A percentile compares a stretch with the other conserved stretches of the same genome.
phyloP scores from a whole-genome alignment of 1,140 invertebrate species.

The Antheraea pernyi region DNA sequence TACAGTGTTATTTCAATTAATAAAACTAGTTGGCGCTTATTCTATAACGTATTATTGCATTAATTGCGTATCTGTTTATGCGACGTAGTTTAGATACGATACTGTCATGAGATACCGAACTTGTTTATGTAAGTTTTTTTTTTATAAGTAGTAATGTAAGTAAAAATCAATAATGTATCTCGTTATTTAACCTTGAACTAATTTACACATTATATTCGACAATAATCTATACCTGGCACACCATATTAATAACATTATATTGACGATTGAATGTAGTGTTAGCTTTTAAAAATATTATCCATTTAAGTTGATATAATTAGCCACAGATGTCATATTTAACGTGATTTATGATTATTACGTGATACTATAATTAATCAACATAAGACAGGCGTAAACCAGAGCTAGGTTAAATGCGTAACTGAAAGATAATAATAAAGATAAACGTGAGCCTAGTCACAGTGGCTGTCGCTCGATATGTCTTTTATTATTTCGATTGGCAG shows the following conservation, averaged over 20 bases:
- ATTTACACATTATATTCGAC: not conserved
- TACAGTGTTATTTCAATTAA: not conserved
- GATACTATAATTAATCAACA: not conserved
- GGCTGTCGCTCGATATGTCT: not conserved
- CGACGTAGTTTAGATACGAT: too few relatives aligned
- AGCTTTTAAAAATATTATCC: not conserved
- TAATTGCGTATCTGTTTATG: not conserved
- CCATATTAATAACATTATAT: not conserved
- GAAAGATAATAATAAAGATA: not conserved
- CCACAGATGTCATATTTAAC: not conserved
- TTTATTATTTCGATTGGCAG: constrained; percentile 2
- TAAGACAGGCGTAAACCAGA: not conserved
- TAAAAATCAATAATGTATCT: not conserved
- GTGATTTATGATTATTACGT: not conserved
- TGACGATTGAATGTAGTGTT: not conserved
- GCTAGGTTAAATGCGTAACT: not conserved
- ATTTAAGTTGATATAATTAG: not conserved
- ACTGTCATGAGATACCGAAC: too few relatives aligned
- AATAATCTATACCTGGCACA: not conserved
- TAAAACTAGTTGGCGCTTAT: not conserved
- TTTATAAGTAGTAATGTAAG: too few relatives aligned
- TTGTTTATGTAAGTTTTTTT: too few relatives aligned
- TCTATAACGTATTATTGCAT: not conserved
- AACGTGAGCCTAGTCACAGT: not conserved
- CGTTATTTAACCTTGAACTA: constrained; percentile 1